Conservation (phyloP, 2,797 vertebrate species). For the Buceros bicornis region DNA sequence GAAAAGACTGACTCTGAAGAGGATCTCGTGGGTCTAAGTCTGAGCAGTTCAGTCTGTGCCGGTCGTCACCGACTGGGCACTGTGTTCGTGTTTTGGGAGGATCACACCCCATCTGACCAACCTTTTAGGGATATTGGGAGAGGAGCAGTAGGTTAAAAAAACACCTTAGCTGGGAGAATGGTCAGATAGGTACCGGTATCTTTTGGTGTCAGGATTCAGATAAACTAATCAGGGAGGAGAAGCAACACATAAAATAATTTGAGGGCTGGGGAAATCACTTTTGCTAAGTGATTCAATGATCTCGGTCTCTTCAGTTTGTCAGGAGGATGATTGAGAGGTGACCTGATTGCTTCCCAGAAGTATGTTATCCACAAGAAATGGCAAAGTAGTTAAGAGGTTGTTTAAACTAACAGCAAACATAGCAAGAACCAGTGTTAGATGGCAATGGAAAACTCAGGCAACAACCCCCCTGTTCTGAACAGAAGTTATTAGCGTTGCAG, state of each 20-base stretch:
- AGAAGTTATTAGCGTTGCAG: background rate
- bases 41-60: background rate
- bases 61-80: background rate
- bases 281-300: conserved; percentile 11
- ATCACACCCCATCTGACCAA: background rate
- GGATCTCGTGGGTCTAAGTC: background rate
- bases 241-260: background rate
- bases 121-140: background rate
- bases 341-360: background rate
- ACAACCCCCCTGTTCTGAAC: background rate
- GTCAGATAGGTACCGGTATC: background rate
- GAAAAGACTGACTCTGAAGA: background rate
- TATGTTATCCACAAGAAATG: background rate
- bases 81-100: background rate
- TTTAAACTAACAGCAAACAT: background rate
- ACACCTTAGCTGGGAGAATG: background rate
- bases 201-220: background rate
- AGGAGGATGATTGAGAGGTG: conserved; percentile 20
- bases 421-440: background rate
- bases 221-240: background rate
- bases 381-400: background rate
- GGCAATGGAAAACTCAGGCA: background rate
- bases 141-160: background rate
- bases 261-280: background rate
- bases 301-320: conserved; percentile 20